Conservation (phyloP, 2,797 vertebrate genomes). For the Ataeniobius toweri region DNA sequence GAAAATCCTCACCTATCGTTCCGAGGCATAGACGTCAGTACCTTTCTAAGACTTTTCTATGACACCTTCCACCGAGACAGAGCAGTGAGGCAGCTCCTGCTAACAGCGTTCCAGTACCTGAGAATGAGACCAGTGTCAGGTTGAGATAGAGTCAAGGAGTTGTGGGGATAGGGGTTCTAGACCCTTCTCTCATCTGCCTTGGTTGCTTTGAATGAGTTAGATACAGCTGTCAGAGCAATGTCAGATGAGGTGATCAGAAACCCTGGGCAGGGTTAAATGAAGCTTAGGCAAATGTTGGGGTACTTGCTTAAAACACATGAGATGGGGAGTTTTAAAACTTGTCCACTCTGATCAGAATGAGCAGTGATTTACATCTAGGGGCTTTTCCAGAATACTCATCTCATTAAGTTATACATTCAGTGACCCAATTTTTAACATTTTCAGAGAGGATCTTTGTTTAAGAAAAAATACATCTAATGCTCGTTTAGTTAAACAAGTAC, state of each 20-base stretch:
- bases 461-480: constrained; percentile 55
- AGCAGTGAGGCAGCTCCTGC: constrained; percentile 81
- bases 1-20: constrained; percentile 77
- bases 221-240: constrained; percentile 74
- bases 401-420: constrained; percentile 26
- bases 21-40: constrained; percentile 74
- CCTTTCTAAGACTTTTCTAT: constrained; percentile 77
- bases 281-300: constrained; percentile 55
- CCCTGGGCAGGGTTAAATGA: constrained; percentile 67
- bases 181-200: constrained; percentile 55
- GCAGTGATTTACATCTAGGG: constrained; percentile 35
- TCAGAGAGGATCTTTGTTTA: constrained; percentile 40
- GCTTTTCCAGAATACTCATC: constrained; percentile 31
- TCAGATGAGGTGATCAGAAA: constrained; percentile 77
- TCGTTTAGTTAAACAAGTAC: constrained; percentile 60
- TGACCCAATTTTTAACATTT: constrained; percentile 40
- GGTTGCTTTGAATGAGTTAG: constrained; percentile 67
- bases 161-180: constrained; percentile 21
- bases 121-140: constrained; percentile 79
- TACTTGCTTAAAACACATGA: constrained; percentile 41
- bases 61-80: constrained; percentile 82
- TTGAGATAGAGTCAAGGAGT: constrained; percentile 67
- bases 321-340: constrained; percentile 39
- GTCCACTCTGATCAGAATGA: constrained; percentile 48
- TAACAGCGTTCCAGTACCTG: constrained; percentile 82